Conservation (phyloP, 2,888 invertebrate species). For the Dione juno region DNA sequence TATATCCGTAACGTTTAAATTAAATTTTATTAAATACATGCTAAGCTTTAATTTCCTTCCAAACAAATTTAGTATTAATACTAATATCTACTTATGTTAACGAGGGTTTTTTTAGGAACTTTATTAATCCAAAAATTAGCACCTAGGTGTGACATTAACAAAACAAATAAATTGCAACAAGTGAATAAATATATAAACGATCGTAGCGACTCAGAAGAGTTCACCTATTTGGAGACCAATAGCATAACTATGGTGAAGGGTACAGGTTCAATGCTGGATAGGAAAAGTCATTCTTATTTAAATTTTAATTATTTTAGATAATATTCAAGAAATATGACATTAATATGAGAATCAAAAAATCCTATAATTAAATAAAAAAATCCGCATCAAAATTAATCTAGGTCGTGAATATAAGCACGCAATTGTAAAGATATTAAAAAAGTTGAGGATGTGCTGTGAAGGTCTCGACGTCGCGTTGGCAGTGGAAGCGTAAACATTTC, state of each 20-base stretch:
- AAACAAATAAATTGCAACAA: not conserved
- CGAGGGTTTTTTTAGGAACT: not conserved
- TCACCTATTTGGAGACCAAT: not conserved
- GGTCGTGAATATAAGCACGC: constrained; percentile 3
- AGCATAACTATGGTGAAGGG: not conserved
- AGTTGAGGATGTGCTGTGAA: constrained; percentile 20
- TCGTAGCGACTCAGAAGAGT: not conserved
- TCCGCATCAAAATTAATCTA: not conserved
- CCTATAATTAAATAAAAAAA: not conserved
- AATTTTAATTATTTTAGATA: too few relatives aligned
- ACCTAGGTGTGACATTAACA: not conserved
- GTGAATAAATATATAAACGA: not conserved
- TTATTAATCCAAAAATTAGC: constrained; percentile 3
- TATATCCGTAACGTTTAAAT: too few relatives aligned
- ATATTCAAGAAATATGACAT: not conserved
- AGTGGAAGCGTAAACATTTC: constrained; percentile 34
- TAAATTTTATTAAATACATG: too few relatives aligned
- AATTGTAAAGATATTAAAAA: constrained; percentile 16
- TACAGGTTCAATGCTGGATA: not conserved
- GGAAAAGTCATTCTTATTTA: not conserved
- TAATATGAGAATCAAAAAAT: not conserved
- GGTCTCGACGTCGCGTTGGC: constrained; percentile 31
- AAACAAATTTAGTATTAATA: not conserved
- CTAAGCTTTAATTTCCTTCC: not conserved
- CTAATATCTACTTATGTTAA: not conserved